Base-by-base conservation (phyloP, 2,113 vertebrate genomes). In the Scomber colias region DNA sequence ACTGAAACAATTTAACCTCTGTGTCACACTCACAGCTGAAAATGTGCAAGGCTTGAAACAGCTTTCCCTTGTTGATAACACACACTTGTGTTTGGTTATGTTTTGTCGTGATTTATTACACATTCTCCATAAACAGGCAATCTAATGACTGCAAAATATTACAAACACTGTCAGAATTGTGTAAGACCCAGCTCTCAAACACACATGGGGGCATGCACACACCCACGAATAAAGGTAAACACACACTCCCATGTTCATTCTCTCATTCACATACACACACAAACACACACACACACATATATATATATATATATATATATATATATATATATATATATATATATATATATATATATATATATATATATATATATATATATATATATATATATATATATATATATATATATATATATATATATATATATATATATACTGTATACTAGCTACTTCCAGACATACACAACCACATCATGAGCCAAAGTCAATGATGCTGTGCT, bases 51-150 rank as follows among this genome's bases (percentile, higher is more conserved):
- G 63, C 70, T 77, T 64, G 70, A 82, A 81, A 84, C 80, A 86
- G 82, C 81, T 78, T 83, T 86, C 65, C 68, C 69, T 69, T 88
- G 89, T 88, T 88, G 90, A 93, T 93, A 93, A 93, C 90, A 92
- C 84, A 73, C 65, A 66, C 76, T 87, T 86, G 82, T 90, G 92
- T 92, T 93, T 93, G 87, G 86, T 85, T 91, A 83, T 82, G 77
- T 84, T 91, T 77, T 49, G 77, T 72, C 71, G 35, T 94, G 93
- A 94, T 90, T 92, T 90, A 93, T 91, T 78, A 88, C 79, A 78
- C 65, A 40, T 27, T 75, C 82, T 88, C 71, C 67, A 68, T 90
- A 92, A 92, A 92, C 89, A 94, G 83, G 81, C 84, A 86, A 66
- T 75, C 65, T 79, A 88, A 87, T 79, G 79, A 87, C 79, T 79